phyloP scores from a whole-genome alignment of 2,797 vertebrate genomes.

The Pseudomugil tenellus region DNA sequence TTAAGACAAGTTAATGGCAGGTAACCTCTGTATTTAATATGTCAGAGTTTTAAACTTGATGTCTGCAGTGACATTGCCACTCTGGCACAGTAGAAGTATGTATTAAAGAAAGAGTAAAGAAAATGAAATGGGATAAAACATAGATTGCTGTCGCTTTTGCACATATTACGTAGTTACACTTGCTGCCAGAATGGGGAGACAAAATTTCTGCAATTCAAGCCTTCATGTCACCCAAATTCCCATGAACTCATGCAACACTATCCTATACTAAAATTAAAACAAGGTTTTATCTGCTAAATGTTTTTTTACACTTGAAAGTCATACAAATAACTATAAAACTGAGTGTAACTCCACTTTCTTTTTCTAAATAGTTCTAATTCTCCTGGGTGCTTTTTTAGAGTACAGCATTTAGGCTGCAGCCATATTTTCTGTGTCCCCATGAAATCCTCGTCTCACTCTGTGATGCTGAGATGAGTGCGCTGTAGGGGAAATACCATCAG shows the following conservation, averaged over 20 bases:
- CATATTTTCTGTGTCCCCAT: too few species aligned
- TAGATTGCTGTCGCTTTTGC: background rate
- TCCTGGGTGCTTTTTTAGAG: background rate
- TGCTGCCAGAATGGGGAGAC: constrained; percentile 5
- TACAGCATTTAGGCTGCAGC: too few species aligned
- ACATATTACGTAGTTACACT: background rate
- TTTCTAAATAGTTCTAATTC: background rate
- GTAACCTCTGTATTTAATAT: background rate
- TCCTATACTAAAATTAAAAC: background rate
- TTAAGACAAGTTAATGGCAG: background rate
- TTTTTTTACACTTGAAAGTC: too few species aligned
- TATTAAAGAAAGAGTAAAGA: background rate
- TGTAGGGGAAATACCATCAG: background rate
- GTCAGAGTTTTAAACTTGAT: background rate
- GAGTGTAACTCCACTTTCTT: background rate
- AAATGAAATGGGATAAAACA: background rate
- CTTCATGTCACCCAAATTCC: background rate
- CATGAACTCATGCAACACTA: background rate
- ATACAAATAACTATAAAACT: background rate
- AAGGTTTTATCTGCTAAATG: background rate
- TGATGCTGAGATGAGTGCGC: too few species aligned
- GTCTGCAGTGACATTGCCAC: background rate
- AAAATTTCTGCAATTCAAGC: constrained; percentile 1
- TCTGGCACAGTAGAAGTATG: background rate
- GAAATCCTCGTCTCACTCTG: too few species aligned